These are phyloP conservation scores for Calephelis nemesis DNA, from an alignment of 1,140 invertebrate species.

Conservation along the genomic window DNA sequence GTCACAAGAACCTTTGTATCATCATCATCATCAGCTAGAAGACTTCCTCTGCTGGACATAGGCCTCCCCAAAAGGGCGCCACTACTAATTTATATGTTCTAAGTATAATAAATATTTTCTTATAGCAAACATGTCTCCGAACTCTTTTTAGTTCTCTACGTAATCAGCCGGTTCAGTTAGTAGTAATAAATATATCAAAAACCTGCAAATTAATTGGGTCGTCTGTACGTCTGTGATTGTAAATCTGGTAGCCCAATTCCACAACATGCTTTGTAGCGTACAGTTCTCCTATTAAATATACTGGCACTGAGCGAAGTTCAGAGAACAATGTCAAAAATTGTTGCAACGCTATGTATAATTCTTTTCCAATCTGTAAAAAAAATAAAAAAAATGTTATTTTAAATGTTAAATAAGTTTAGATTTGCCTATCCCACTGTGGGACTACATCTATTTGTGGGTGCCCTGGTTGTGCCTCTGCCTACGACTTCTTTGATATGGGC, in stretches of 20 bases:
- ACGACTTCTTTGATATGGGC: too few species aligned
- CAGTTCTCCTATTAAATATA: neutral
- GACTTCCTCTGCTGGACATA: too few species aligned
- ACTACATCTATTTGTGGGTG: too few species aligned
- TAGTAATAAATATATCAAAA: neutral
- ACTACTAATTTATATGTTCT: too few species aligned
- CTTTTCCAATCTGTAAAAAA: constrained; percentile 1
- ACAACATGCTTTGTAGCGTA: constrained; percentile 9
- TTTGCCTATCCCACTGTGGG: too few species aligned
- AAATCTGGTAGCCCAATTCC: constrained; percentile 1
- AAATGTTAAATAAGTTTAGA: too few species aligned
- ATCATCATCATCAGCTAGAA: too few species aligned
- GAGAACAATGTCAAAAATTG: neutral
- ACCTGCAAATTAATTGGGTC: neutral
- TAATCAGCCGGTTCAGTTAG: too few species aligned
- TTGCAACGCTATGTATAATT: neutral
- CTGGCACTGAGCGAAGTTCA: neutral
- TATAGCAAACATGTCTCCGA: neutral
- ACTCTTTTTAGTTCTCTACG: too few species aligned
- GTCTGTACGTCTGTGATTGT: neutral
- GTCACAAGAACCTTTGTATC: too few species aligned
- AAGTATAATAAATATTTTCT: neutral
- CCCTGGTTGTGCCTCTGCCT: too few species aligned
- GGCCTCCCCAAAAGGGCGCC: too few species aligned
- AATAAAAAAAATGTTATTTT: neutral